Evolutionary conservation across 2,113 vertebrate species (phyloP), one percentile per base, ranked within the genome.

Genomic region (Heterotilapia buettikoferi): DNA sequence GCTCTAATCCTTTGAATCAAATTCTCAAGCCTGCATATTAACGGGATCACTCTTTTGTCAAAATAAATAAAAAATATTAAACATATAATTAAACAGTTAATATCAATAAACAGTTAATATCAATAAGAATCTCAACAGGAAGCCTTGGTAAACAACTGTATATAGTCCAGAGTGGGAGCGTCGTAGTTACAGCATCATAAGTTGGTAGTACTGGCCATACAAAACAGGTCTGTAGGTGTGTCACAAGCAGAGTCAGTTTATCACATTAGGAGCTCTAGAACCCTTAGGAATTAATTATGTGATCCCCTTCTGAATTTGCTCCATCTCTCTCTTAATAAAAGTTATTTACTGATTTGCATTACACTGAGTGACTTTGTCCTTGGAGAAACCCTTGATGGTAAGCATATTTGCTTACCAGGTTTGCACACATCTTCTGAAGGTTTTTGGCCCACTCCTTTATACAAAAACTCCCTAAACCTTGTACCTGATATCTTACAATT

Each of bases 81-180:
- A 11, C 52, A 53, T 53, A 53, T 53, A 53, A 21, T 21, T 0
- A n/a, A n/a, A n/a, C n/a, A n/a, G n/a, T n/a, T n/a, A n/a, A n/a
- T n/a, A n/a, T n/a, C n/a, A n/a, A n/a, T n/a, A 21, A 11, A 53
- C 52, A 0, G 5, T 53, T 53, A 0, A 54, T 54, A 54, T 54
- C 52, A 54, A 54, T 54, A 54, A 3, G 9, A 54, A 54, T 53
- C 52, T 3, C 52, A 53, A 11, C 2, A 53, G 19, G 52, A 53
- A 53, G 19, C 52, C 52, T 53, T 53, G n/a, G 52, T 53, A 53
- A 21, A 21, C n/a, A 53, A 53, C 52, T 53, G 19, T 11, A 53
- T 53, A 53, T 11, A 53, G 19, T 53, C 52, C 52, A 50, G 8
- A 52, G 47, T 52, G 8, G 47, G 8, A 52, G 7, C 47, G 19